These are phyloP conservation scores for Poecilia latipinna DNA, from an alignment of 2,113 vertebrate species.

Conservation along the genomic window DNA sequence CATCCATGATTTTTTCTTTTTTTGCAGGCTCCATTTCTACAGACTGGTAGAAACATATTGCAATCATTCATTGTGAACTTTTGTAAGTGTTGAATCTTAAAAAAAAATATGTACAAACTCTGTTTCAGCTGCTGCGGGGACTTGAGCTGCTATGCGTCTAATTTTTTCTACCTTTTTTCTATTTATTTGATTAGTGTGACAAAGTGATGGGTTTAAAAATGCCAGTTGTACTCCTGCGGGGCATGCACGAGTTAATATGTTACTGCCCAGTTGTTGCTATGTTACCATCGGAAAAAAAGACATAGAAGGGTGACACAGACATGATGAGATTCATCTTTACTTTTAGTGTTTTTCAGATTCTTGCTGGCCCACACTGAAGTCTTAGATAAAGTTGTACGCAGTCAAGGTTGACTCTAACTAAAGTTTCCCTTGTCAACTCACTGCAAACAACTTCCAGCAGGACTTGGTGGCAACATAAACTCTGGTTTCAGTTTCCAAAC, in stretches of 20 bases:
- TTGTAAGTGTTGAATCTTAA: background rate
- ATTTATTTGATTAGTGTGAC: constrained; percentile 62
- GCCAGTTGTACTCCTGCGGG: constrained; percentile 60
- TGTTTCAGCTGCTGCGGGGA: background rate
- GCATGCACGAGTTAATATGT: constrained; percentile 36
- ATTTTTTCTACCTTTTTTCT: constrained; percentile 32
- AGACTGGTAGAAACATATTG: too few relatives aligned
- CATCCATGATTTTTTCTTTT: too few relatives aligned
- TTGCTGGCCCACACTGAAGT: background rate
- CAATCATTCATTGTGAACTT: too few relatives aligned
- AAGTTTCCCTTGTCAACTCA: background rate
- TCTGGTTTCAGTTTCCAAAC: background rate
- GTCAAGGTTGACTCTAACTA: background rate
- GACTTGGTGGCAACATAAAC: too few relatives aligned
- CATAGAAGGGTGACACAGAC: constrained; percentile 42
- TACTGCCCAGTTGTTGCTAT: constrained; percentile 60
- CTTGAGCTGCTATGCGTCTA: constrained; percentile 12
- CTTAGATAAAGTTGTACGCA: background rate
- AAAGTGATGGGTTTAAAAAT: constrained; percentile 51
- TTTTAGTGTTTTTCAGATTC: constrained; percentile 26
- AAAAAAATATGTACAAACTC: background rate
- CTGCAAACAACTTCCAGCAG: too few relatives aligned
- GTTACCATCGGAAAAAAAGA: constrained; percentile 41
- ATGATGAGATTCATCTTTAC: constrained; percentile 35
- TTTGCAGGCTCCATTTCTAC: too few relatives aligned